Conservation (phyloP, 2,797 vertebrate species). For the Acipenser ruthenus region DNA sequence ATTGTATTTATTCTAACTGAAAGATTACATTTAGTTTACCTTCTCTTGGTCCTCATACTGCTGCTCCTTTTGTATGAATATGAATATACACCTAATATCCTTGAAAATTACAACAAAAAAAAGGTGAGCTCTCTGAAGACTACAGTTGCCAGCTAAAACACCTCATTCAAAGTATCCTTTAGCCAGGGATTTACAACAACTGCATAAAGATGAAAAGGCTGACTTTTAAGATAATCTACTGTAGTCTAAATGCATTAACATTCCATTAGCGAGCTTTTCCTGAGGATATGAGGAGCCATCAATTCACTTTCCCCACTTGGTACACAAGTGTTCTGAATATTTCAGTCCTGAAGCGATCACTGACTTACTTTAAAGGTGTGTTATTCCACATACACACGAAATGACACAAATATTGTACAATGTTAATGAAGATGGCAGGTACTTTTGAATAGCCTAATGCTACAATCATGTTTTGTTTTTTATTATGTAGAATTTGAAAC, state of each 20-base stretch:
- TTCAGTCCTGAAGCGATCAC: slow-evolving; percentile 13
- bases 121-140: slow-evolving; percentile 53
- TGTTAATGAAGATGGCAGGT: no score
- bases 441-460: no score
- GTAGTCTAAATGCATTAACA: slow-evolving; percentile 77
- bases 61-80: no score
- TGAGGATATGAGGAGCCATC: slow-evolving; percentile 55
- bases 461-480: no score
- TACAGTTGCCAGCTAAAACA: slow-evolving; percentile 53
- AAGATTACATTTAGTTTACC: no score
- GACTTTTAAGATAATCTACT: slow-evolving; percentile 81
- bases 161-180: slow-evolving; percentile 54
- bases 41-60: no score
- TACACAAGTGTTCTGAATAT: slow-evolving; percentile 35
- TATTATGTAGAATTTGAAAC: no score
- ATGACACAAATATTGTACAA: no score
- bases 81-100: no score
- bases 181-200: slow-evolving; percentile 60
- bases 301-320: slow-evolving; percentile 47
- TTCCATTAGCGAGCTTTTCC: slow-evolving; percentile 65
- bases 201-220: slow-evolving; percentile 56
- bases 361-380: no score
- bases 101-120: slow-evolving; percentile 26
- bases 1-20: no score
- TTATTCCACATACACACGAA: no score